phyloP scores from a whole-genome alignment of 2,797 vertebrate species.

The Hipposideros larvatus region DNA sequence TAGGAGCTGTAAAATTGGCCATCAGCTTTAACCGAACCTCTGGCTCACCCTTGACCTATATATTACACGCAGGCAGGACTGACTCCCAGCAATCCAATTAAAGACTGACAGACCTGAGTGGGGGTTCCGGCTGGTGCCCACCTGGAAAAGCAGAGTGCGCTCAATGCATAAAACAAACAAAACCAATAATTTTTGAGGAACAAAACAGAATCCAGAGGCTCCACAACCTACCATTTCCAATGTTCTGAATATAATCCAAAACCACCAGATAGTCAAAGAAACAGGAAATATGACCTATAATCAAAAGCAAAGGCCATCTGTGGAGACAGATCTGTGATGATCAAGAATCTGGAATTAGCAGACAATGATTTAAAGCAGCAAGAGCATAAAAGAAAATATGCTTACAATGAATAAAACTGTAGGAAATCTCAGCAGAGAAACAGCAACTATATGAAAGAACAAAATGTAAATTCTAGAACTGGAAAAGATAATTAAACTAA shows the following conservation, averaged over 20 bases:
- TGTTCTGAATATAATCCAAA: constrained; percentile 1
- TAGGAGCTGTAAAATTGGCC: not conserved
- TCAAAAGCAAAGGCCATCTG: not conserved
- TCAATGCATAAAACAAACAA: not conserved
- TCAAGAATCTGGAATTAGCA: not conserved
- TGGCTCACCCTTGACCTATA: not conserved
- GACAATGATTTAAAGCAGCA: not conserved
- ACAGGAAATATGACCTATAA: not conserved
- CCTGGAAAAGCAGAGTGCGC: not conserved
- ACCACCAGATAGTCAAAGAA: not conserved
- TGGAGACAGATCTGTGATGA: not conserved
- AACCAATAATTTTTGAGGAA: not conserved
- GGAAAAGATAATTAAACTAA: not conserved
- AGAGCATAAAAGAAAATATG: not conserved
- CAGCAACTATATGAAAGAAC: not conserved
- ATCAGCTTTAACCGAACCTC: not conserved
- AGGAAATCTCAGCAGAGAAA: not conserved
- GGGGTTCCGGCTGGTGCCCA: not conserved
- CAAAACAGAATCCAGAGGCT: not conserved
- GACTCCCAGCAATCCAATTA: not conserved
- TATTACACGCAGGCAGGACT: too few relatives aligned
- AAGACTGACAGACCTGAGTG: not conserved
- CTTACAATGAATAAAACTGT: not conserved
- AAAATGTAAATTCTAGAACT: not conserved
- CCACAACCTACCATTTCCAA: not conserved